A percentile compares a stretch with the other conserved stretches of the same genome.
Evolutionary conservation across 2,113 vertebrate species (phyloP).

Genomic region (Bos indicus): DNA sequence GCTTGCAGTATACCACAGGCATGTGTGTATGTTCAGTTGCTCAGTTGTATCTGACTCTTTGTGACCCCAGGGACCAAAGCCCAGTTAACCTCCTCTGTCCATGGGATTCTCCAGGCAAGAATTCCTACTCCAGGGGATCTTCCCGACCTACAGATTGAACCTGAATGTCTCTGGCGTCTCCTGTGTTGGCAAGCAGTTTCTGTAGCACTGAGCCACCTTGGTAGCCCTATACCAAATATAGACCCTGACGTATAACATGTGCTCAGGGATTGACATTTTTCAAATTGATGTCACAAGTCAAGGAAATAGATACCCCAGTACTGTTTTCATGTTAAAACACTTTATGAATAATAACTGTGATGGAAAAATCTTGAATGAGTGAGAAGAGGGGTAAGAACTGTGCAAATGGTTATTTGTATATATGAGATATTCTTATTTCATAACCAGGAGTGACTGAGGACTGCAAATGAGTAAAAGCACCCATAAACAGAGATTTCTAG

Average conservation of each 20-base stretch:
- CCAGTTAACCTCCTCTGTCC: neutral
- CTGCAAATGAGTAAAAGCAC: constrained; percentile 13
- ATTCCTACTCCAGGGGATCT: neutral
- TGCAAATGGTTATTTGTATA: neutral
- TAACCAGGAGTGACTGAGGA: neutral
- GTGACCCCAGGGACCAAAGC: neutral
- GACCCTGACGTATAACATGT: neutral
- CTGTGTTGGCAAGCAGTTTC: neutral
- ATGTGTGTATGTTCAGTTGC: neutral
- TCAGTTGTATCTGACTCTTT: neutral
- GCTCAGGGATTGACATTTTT: neutral
- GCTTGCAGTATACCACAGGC: neutral
- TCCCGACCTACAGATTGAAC: neutral
- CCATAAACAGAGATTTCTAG: constrained; percentile 42
- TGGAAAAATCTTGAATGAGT: neutral
- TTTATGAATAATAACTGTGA: neutral
- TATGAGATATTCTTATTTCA: neutral
- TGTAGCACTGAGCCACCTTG: neutral
- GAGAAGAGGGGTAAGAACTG: neutral
- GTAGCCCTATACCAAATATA: neutral
- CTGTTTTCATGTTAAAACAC: neutral
- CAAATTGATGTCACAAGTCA: neutral
- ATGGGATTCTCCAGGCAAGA: neutral
- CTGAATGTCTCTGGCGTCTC: neutral
- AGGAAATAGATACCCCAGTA: neutral